Base-by-base conservation (phyloP, 37 sponge, comb jelly and placozoan genomes). In the Geodia barretti region DNA sequence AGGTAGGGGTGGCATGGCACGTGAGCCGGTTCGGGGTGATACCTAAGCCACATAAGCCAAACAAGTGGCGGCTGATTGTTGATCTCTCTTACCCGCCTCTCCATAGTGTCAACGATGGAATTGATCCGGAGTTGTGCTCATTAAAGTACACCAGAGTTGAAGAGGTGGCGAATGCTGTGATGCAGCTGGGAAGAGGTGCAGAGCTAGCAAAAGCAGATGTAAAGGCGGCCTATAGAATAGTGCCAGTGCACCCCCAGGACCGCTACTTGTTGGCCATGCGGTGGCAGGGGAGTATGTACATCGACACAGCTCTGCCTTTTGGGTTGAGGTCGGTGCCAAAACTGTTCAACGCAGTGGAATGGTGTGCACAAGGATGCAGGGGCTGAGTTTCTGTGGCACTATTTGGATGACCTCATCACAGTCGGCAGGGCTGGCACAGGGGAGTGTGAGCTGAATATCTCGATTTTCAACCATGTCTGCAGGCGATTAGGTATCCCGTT, bases 181-280 rank as follows among this genome's bases (percentile, higher is more conserved):
- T 28, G 64, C 3, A n/a, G 26, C 64, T 62, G 7, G 64, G 64
- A 28, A n/a, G 26, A 5, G 64, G 64, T 28, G n/a, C 26, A 3
- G 26, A 28, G n/a, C 8, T 62, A 62, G 64, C 64, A 62, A 62
- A 62, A 5, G 3, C 26, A 5, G 64, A 62, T 62, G 26, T 62
- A 28, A 2, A 28, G 64, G 64, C n/a, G 64, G 64, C 64, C 1
- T 62, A 62, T 28, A 62, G 64, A 1, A 28, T 5, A 2, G 64
- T 62, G 7, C 64, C 64, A 62, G 26, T 62, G 26, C 64, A 62
- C 64, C 64, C 64, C 64, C 64, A 62, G 7, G 64, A 62, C 64
- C 64, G 8, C 8, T 28, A n/a, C 1, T 28, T 62, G 8, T 28
- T 62, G 26, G 64, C 7, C 4, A 2, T 62, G 64, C 8, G 8